phyloP scores from a whole-genome alignment of 2,113 vertebrate species.

The Ia io region DNA sequence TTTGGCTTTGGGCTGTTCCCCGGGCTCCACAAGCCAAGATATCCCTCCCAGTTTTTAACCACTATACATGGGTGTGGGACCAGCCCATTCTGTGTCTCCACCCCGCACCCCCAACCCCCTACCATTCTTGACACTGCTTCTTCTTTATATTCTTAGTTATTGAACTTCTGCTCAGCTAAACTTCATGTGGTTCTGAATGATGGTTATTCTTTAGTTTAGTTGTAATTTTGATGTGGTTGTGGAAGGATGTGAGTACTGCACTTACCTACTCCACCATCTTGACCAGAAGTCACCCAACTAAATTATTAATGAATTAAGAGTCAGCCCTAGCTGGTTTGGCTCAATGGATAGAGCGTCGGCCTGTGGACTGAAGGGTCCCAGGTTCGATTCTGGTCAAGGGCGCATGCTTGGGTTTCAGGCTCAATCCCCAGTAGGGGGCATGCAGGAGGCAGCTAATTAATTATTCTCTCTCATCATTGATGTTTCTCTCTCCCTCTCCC shows the following conservation, averaged over 20 bases:
- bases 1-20: neutral
- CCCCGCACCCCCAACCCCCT: neutral
- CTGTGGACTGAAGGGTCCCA: too few species aligned
- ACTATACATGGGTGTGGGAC: neutral
- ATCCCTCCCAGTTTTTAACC: neutral
- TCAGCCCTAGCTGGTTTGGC: too few species aligned
- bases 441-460: too few species aligned
- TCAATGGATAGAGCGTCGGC: too few species aligned
- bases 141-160: neutral
- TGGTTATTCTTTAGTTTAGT: neutral
- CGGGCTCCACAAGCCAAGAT: neutral
- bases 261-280: neutral
- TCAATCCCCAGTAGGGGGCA: too few species aligned
- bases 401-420: too few species aligned
- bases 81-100: neutral
- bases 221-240: neutral
- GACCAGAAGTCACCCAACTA: neutral
- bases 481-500: too few species aligned
- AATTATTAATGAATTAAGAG: neutral
- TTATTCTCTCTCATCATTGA: too few species aligned
- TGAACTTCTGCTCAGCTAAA: neutral
- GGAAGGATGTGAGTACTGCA: neutral
- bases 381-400: too few species aligned
- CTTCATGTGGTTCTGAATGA: neutral
- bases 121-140: neutral